A percentile compares a stretch with the other conserved stretches of the same genome.
phyloP scores from a whole-genome alignment of 2,113 vertebrate genomes.

The Atlantisia rogersi region DNA sequence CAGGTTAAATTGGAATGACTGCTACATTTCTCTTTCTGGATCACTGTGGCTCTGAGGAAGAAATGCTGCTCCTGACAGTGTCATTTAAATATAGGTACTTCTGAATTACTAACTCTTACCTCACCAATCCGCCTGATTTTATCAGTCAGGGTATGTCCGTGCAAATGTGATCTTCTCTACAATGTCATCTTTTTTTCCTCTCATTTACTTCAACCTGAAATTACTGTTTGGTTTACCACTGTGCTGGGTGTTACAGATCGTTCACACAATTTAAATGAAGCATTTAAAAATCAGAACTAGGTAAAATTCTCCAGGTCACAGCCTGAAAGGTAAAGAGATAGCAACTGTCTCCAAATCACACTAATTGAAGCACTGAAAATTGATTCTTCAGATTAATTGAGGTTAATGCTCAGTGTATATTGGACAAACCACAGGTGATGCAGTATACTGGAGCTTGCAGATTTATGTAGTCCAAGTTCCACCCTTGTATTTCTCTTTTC shows the following conservation, averaged over 20 bases:
- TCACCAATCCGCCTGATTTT: background rate
- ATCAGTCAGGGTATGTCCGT: background rate
- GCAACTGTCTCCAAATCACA: background rate
- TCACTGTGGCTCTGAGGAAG: background rate
- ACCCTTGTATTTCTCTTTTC: background rate
- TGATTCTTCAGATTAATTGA: background rate
- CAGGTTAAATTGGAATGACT: background rate
- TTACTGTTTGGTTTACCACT: background rate
- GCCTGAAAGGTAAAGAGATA: background rate
- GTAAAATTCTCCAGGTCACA: background rate
- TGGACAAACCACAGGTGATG: background rate
- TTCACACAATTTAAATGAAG: background rate
- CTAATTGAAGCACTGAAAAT: background rate
- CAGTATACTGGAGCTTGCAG: background rate
- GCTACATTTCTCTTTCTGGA: background rate
- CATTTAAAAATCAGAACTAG: background rate
- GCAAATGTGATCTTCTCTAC: background rate
- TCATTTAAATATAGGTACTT: background rate
- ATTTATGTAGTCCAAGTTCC: background rate
- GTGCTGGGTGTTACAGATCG: background rate
- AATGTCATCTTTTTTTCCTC: background rate
- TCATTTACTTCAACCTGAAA: background rate
- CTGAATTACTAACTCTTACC: background rate
- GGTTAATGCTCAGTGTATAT: background rate
- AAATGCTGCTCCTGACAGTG: background rate